Evolutionary conservation across 2,797 vertebrate species (phyloP).

Genomic region (Gila robusta): DNA sequence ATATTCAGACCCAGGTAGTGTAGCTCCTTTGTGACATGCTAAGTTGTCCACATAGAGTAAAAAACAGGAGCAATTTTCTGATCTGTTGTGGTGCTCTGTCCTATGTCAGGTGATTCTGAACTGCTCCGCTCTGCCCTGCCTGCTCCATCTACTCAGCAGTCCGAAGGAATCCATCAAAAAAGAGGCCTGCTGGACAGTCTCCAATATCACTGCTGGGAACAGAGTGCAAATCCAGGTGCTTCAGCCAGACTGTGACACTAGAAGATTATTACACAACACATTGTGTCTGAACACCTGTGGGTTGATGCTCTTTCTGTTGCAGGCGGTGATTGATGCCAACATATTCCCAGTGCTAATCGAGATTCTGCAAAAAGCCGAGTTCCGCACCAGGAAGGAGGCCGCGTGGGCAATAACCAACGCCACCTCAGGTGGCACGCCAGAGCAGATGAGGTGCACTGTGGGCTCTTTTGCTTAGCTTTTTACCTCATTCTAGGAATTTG

Average conservation of each 20-base stretch:
- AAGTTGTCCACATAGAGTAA: not conserved
- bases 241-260: not conserved
- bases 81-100: slow-evolving; percentile 32
- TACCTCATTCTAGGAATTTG: not conserved
- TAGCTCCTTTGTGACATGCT: not conserved
- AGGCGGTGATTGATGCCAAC: slow-evolving; percentile 92
- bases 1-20: slow-evolving; percentile 91
- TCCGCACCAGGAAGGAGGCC: slow-evolving; percentile 92
- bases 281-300: not conserved
- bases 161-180: slow-evolving; percentile 92
- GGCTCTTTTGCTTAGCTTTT: not conserved
- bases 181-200: slow-evolving; percentile 93
- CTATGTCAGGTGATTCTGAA: slow-evolving; percentile 88
- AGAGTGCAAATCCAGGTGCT: slow-evolving; percentile 90
- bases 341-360: slow-evolving; percentile 92
- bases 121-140: slow-evolving; percentile 90
- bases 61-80: not conserved
- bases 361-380: slow-evolving; percentile 93
- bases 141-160: slow-evolving; percentile 90
- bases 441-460: slow-evolving; percentile 82
- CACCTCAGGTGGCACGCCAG: slow-evolving; percentile 88
- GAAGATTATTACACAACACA: not conserved
- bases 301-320: slow-evolving; percentile 16
- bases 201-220: slow-evolving; percentile 93
- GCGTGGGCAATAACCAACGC: slow-evolving; percentile 92